Conservation (phyloP, 35 echinoderm and acorn worm genomes). For the Apostichopus californicus region DNA sequence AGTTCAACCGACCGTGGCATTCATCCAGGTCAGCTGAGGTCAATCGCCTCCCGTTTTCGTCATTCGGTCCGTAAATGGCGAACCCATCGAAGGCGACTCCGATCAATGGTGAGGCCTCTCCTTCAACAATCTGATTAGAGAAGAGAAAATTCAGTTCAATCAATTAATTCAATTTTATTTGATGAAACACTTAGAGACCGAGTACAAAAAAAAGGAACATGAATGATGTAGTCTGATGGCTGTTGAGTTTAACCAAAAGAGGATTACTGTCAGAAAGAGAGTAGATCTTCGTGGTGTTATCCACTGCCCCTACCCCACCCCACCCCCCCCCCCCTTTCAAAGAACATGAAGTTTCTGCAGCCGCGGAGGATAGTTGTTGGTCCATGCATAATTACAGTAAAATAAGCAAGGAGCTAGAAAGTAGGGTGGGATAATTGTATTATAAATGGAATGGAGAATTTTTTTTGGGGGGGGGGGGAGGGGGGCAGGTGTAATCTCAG, state of each 20-base stretch:
- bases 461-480: no score
- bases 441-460: no score
- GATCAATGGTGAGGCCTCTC: slow-evolving; percentile 47
- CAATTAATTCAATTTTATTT: not conserved
- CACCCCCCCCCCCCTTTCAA: no score
- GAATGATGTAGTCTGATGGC: not conserved
- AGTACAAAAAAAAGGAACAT: not conserved
- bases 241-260: not conserved
- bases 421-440: no score
- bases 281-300: no score
- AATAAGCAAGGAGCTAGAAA: no score
- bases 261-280: not conserved
- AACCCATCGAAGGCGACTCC: slow-evolving; percentile 84
- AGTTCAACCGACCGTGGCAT: slow-evolving; percentile 47
- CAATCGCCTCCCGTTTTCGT: slow-evolving; percentile 58
- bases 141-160: not conserved
- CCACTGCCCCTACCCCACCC: no score
- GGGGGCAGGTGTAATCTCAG: no score
- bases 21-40: slow-evolving; percentile 61
- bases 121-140: slow-evolving; percentile 20
- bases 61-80: slow-evolving; percentile 76
- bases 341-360: no score
- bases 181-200: not conserved
- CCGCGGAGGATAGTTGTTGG: no score
- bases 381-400: no score